phyloP scores from a whole-genome alignment of 2,888 invertebrate species.

The Notocelia uddmanniana region DNA sequence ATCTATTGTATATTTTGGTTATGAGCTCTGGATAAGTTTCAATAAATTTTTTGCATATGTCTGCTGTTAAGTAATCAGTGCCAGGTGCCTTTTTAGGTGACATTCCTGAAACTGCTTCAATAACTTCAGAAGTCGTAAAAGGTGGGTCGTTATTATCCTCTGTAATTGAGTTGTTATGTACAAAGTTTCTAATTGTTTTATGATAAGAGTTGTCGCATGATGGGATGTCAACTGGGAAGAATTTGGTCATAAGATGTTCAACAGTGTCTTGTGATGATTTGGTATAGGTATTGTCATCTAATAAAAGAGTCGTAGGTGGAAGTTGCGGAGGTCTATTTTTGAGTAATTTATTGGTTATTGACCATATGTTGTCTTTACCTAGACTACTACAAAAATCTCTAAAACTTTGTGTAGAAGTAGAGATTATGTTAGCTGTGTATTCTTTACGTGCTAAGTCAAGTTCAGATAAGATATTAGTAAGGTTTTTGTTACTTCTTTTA shows the following conservation, averaged over 20 bases:
- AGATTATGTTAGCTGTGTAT: conserved; percentile 36
- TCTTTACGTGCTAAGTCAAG: background rate
- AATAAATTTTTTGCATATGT: conserved; percentile 17
- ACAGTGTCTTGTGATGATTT: background rate
- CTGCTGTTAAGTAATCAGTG: conserved; percentile 10
- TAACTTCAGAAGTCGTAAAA: background rate
- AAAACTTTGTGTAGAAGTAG: conserved; percentile 45
- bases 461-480: conserved; percentile 2
- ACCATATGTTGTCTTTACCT: conserved; percentile 50
- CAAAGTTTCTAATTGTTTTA: rapidly evolving
- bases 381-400: conserved; percentile 50
- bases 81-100: conserved; percentile 19
- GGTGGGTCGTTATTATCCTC: background rate
- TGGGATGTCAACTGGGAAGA: conserved; percentile 20
- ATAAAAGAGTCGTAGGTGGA: conserved; percentile 39
- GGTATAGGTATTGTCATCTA: background rate
- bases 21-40: background rate
- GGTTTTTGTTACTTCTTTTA: background rate
- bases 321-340: conserved; percentile 36
- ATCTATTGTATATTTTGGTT: background rate
- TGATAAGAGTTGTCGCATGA: conserved; percentile 41
- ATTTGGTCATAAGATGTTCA: background rate
- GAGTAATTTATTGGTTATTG: conserved; percentile 48
- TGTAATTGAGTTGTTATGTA: background rate
- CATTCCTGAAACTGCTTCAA: background rate